These are phyloP conservation scores for Drosophila monieri DNA, from an alignment of 2,888 invertebrate genomes.

Conservation along the genomic window DNA sequence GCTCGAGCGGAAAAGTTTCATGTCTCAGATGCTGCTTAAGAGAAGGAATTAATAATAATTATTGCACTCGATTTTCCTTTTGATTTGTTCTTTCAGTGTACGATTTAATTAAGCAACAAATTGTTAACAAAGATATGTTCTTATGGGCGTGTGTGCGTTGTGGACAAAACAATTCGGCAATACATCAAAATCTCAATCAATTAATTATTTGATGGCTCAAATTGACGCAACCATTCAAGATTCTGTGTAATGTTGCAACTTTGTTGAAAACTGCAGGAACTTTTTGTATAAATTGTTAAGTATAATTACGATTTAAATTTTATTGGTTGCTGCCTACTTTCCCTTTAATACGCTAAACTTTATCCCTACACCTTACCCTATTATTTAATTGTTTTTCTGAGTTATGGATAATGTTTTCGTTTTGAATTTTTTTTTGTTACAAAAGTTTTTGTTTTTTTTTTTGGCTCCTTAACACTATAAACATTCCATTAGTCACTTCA, in stretches of 20 bases:
- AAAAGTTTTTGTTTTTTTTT: slow-evolving; percentile 55
- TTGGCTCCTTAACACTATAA: slow-evolving; percentile 34
- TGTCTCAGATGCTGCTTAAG: slow-evolving; percentile 23
- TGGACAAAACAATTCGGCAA: slow-evolving; percentile 41
- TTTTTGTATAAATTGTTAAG: slow-evolving; percentile 51
- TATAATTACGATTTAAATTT: slow-evolving; percentile 40
- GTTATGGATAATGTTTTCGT: slow-evolving; percentile 18
- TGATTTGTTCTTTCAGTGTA: slow-evolving; percentile 35
- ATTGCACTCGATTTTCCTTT: slow-evolving; percentile 70
- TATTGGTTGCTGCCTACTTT: slow-evolving; percentile 45
- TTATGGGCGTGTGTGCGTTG: slow-evolving; percentile 7
- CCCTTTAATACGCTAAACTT: slow-evolving; percentile 22
- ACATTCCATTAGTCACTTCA: slow-evolving; percentile 31
- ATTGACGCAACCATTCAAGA: slow-evolving; percentile 8
- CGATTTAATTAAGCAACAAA: slow-evolving; percentile 46
- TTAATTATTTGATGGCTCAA: slow-evolving; percentile 9
- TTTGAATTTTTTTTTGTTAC: slow-evolving; percentile 44
- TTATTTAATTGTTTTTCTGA: slow-evolving; percentile 26
- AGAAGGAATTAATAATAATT: slow-evolving; percentile 62
- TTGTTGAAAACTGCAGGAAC: slow-evolving; percentile 75
- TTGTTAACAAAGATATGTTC: slow-evolving; percentile 66
- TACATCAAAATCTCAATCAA: slow-evolving; percentile 22
- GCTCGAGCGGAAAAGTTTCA: slow-evolving; percentile 13
- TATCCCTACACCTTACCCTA: slow-evolving; percentile 36
- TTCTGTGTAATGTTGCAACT: slow-evolving; percentile 60